Base-by-base conservation (phyloP, 1,140 invertebrate genomes). In the Hermetia illucens region DNA sequence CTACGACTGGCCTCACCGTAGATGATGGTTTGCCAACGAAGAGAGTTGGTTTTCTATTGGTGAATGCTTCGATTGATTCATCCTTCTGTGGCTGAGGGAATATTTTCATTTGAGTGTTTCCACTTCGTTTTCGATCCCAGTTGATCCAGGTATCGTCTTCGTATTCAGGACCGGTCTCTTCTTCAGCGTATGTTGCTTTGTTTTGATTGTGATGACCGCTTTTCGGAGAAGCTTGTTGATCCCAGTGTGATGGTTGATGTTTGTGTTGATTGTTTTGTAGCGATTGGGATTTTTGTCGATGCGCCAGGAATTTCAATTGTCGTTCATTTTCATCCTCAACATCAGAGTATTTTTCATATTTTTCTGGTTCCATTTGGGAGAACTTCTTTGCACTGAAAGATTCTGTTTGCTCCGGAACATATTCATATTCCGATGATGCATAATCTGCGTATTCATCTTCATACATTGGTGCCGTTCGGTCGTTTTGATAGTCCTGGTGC, bases 141-240 rank as follows among this genome's bases (percentile, higher is more conserved):
- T 42, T 47, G n/a, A 51, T 46, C 43, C 44, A 46, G 13, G 9
- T 36, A 40, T 39, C 42, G 19, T 42, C 40, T 21, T 42, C 38
- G 6, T 40, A 25, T 22, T 25, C 38, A 27, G 20, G 13, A 31
- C 18, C 19, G 2, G 5, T 10, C 5, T 41, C 39, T 22, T 35
- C 34, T 9, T n/a, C 16, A 21, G 21, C 16, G 4, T 35, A 10
- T 20, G 16, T 19, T 21, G 10, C 4, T 9, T 33, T 15, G 19
- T 15, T 33, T 33, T 33, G 3, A 16, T 17, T 33, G 12, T 9
- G 34, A 13, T 32, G 30, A 9, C 13, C 8, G 30, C 17, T 32
- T 10, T 32, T 5, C 10, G 5, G 16, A 6, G 13, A 13, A 32
- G 6, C 30, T 13, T 32, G 8, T 27, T 32, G 10, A 32, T 32